Evolutionary conservation across 2,888 invertebrate species (phyloP).

Genomic region (Dioctria rufipes): DNA sequence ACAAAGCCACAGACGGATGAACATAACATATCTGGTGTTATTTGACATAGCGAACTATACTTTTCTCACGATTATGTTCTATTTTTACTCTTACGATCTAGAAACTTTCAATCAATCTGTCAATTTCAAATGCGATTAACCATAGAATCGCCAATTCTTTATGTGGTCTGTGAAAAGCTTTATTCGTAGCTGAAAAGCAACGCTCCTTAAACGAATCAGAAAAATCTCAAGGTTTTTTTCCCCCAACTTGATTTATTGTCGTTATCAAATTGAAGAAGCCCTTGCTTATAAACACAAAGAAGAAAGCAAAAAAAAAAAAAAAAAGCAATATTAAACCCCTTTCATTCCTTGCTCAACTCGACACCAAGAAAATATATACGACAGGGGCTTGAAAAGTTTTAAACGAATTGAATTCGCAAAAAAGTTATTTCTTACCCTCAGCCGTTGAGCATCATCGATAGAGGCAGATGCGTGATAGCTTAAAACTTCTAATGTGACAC

Average conservation of each 20-base stretch:
- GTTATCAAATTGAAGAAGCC: neutral
- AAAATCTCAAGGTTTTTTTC: neutral
- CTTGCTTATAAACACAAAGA: neutral
- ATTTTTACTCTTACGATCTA: neutral
- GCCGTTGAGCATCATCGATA: constrained; percentile 87
- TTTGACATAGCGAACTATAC: too few relatives aligned
- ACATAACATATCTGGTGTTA: too few relatives aligned
- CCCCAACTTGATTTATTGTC: neutral
- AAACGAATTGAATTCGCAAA: neutral
- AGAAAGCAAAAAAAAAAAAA: too few relatives aligned
- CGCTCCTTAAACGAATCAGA: neutral
- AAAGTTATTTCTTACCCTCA: constrained; percentile 78
- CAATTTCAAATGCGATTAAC: neutral
- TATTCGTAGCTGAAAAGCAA: neutral
- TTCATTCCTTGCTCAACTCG: neutral
- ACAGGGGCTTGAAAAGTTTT: neutral
- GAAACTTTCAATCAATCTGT: constrained; percentile 19
- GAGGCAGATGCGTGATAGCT: constrained; percentile 97
- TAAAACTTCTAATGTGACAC: constrained; percentile 91
- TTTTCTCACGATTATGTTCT: neutral
- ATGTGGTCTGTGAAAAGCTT: neutral
- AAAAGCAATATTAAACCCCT: neutral
- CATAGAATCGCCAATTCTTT: neutral
- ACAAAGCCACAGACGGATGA: too few relatives aligned
- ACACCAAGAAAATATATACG: too few relatives aligned